Evolutionary conservation across 2,888 invertebrate genomes (phyloP), one percentile per base, ranked within the genome.

Genomic region (Drosophila bunnanda): DNA sequence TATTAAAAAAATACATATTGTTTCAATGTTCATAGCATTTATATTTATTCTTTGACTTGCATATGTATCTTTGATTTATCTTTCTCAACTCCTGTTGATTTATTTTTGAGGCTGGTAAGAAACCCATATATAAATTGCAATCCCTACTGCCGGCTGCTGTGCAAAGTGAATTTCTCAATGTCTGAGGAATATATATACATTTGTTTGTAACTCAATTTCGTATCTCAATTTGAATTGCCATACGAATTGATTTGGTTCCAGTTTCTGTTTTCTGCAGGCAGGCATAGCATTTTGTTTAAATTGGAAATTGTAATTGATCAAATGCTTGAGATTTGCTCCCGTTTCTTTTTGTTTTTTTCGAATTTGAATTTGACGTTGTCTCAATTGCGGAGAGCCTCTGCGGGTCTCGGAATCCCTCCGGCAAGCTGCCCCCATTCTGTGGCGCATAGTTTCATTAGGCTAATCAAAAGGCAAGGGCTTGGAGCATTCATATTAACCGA

Each of bases 291-390:
- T 71, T 73, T 68, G 78, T 81, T 89, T 89, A 81, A 89, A 89
- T 89, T 90, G 90, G 65, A 89, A 89, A 88, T 90, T 90, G 85
- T 90, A 84, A 89, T 89, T 89, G 85, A 86, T 82, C 77, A 89
- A 89, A 90, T 90, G 86, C 87, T 90, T 84, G 85, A 89, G 85
- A 90, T 87, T 80, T 81, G 64, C 57, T 76, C 64, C 58, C 70
- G 68, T 60, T 73, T 60, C 2, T 13, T 22, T 15, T 7, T 38
- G 1, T 52, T 52, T 39, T 61, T 62, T 56, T 55, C 39, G 32
- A 62, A 70, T 80, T 80, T 50, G 41, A 88, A 89, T 85, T 89
- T 78, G 80, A 89, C 78, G 77, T 88, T 85, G 79, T 89, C 90
- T 88, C 90, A 88, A 88, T 88, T 88, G 89, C 57, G 74, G 39